Evolutionary conservation across 2,113 vertebrate genomes (phyloP), one percentile per base, ranked within the genome.

Genomic region (Percina caprodes): DNA sequence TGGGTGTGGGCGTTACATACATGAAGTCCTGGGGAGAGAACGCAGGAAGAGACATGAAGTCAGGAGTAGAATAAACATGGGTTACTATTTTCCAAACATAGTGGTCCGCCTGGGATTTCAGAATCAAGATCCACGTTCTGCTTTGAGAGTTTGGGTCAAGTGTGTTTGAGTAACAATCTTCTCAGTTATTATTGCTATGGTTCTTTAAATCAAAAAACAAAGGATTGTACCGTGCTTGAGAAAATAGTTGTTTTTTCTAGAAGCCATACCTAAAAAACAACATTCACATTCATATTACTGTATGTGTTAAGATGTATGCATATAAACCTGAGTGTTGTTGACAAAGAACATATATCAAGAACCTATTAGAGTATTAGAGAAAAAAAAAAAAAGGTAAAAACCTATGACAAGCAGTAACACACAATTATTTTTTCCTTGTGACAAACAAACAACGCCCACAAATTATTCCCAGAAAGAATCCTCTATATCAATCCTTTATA

Each of bases 1-100:
- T 94, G 24, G 94, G 95, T 0, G 95, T 96, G 5, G 95, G 95
- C 16, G 95, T 96, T 80, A 96, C 95, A 62, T 93, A 95, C 80
- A 96, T 80, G 80, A 95, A 96, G 86, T 96, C 95, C 95, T 96
- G 77, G 4, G 8, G 46, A 58, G 56, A 78, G 35, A 52, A 51
- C 4, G 1, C 49, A 51, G 54, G 74, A 6, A 5, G 23, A 58
- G n/a, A 79, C 16, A 59, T 23, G 21, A 79, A 61, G n/a, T 61
- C 7, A 63, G 42, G 33, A n/a, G 16, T 6, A 26, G 21, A 7
- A 16, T 10, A 4, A 18, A 42, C 24, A 61, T 11, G 1, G 10
- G n/a, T 15, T 52, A 12, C 51, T 52, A 33, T 79, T 19, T 21
- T 33, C 42, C 9, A 77, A 24, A 54, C 14, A 56, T 51, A 33